Conservation (phyloP, 2,113 vertebrate genomes). For the Mormyrus lacerda region DNA sequence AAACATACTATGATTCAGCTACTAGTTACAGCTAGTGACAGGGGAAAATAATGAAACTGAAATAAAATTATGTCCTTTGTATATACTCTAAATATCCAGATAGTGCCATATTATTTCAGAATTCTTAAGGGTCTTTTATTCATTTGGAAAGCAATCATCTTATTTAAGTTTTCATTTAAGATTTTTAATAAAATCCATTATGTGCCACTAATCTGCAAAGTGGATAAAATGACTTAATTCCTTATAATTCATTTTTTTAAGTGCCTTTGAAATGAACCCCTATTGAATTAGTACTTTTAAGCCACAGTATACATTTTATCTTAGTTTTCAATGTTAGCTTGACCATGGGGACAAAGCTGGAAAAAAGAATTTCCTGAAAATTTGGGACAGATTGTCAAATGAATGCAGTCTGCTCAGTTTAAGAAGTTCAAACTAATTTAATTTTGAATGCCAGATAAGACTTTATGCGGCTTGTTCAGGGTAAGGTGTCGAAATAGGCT, state of each 20-base stretch:
- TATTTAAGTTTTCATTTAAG: constrained; percentile 51
- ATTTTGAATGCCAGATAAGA: constrained; percentile 46
- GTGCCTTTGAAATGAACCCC: constrained; percentile 47
- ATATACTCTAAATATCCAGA: constrained; percentile 40
- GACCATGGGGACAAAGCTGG: constrained; percentile 53
- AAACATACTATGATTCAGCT: background rate
- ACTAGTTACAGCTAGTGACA: background rate
- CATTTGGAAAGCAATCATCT: constrained; percentile 42
- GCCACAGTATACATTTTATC: constrained; percentile 53
- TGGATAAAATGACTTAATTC: constrained; percentile 56
- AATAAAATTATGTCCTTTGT: constrained; percentile 14
- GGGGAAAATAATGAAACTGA: background rate
- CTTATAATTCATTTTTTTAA: constrained; percentile 48
- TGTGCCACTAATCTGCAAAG: constrained; percentile 55
- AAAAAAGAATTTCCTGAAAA: constrained; percentile 43
- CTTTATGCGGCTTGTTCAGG: background rate
- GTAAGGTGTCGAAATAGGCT: background rate
- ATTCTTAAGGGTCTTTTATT: constrained; percentile 47
- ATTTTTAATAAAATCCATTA: constrained; percentile 59
- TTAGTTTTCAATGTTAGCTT: constrained; percentile 49
- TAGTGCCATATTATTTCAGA: constrained; percentile 48
- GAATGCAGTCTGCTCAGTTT: constrained; percentile 50
- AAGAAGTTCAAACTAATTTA: constrained; percentile 55
- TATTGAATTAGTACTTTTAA: constrained; percentile 54
- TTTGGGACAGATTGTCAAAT: constrained; percentile 52